Percentiles rank a stretch among this genome's conserved stretches.
These are phyloP conservation scores for Drosophila nannoptera DNA, from an alignment of 1,140 invertebrate genomes.

Conservation along the genomic window DNA sequence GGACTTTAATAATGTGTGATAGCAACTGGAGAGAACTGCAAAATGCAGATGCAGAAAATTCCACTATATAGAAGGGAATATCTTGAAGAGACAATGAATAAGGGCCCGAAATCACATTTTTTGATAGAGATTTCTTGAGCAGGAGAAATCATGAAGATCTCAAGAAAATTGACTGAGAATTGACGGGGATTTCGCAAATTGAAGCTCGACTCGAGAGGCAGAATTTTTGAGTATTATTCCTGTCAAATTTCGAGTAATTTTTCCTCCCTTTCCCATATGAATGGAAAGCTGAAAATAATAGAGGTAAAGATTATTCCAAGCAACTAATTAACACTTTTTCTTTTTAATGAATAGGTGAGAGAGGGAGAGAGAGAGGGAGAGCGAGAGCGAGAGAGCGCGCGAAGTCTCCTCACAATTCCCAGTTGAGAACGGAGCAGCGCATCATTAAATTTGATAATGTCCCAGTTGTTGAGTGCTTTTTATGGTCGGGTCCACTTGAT, in stretches of 20 bases:
- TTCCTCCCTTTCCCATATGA: too few species aligned
- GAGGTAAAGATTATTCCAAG: too few species aligned
- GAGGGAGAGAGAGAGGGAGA: background rate
- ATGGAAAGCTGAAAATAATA: too few species aligned
- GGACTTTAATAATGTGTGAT: conserved; percentile 16
- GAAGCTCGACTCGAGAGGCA: too few species aligned
- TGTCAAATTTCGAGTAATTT: too few species aligned
- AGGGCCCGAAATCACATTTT: too few species aligned
- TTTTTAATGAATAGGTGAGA: background rate
- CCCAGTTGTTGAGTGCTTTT: conserved; percentile 48
- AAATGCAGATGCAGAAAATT: background rate
- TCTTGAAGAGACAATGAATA: background rate
- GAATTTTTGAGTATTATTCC: too few species aligned
- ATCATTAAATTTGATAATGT: conserved; percentile 72
- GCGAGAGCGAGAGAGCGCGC: background rate
- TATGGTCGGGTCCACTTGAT: conserved; percentile 42
- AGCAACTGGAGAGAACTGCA: background rate
- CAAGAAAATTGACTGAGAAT: too few species aligned
- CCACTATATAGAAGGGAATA: background rate
- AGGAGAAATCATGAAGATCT: too few species aligned
- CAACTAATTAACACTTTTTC: conserved; percentile 27
- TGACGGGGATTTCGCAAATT: too few species aligned
- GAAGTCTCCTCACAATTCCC: conserved; percentile 27
- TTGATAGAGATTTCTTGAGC: too few species aligned
- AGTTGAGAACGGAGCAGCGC: conserved; percentile 26